Evolutionary conservation across 2,888 invertebrate species (phyloP), one percentile per base, ranked within the genome.

Genomic region (Drosophila pullipes): DNA sequence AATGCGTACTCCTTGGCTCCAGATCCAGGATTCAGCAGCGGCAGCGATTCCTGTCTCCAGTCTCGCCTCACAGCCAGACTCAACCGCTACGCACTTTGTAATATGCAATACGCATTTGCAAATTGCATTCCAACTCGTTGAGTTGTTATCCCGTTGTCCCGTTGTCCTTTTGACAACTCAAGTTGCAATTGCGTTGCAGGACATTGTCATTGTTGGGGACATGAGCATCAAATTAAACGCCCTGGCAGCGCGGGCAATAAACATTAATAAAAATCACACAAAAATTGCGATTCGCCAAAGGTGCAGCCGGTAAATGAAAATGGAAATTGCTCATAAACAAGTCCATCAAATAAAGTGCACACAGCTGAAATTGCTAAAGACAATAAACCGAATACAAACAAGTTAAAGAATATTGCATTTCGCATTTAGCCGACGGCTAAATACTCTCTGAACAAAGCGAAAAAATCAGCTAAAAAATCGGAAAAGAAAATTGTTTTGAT

Each of bases 261-360:
- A 87, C 85, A 89, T 89, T 86, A 87, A 89, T 89, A 87, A 89
- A 87, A 87, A 82, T 82, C 75, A 81, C 88, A 89, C 88, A 85
- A 77, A 87, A 87, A 89, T 89, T 87, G 83, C 71, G 67, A 69
- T 71, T 78, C 60, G 65, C 63, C 65, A 74, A 73, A 88, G 86
- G 83, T 84, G 84, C 78, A 74, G 65, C 22, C 50, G 57, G 61
- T 63, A 73, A 73, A 74, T 47, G 47, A 47, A 47, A 47, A 47
- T 47, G 71, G 58, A 71, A 75, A 86, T 89, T 87, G 81, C 85
- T 87, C 85, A 86, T 86, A 86, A 86, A 86, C 85, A 86, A 86
- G 88, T 89, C 85, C 85, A 86, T 86, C 85, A 89, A 89, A 85
- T 87, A 89, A 89, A 86, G 89, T 89, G 88, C 85, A 81, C 82